Evolutionary conservation across 2,113 vertebrate genomes (phyloP).

Genomic region (Smithornis capensis): DNA sequence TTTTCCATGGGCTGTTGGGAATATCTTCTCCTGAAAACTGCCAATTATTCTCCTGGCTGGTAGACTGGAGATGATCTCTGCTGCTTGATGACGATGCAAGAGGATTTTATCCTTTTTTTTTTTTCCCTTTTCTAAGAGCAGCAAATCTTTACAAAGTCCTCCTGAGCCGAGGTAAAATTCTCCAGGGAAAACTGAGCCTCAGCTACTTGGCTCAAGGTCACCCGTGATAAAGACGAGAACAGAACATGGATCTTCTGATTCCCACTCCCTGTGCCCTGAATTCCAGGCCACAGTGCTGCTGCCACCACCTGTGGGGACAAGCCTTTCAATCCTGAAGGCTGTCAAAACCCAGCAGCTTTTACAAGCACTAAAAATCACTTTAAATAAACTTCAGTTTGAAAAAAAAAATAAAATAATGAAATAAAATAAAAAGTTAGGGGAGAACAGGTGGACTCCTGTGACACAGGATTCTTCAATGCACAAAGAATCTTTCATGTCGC

Average conservation of each 20-base stretch:
- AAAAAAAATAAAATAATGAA: neutral
- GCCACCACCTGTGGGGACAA: slow-evolving; percentile 44
- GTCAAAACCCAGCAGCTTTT: slow-evolving; percentile 40
- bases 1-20: neutral
- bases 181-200: neutral
- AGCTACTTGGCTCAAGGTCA: slow-evolving; percentile 33
- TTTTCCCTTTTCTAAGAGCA: neutral
- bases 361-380: slow-evolving; percentile 45
- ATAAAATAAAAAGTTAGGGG: neutral
- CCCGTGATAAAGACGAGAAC: neutral
- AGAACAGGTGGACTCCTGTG: slow-evolving; percentile 63
- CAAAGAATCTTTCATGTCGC: slow-evolving; percentile 55
- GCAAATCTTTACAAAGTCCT: neutral
- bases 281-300: neutral
- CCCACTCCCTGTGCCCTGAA: slow-evolving; percentile 37
- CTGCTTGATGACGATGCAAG: neutral
- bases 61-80: neutral
- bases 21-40: neutral
- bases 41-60: neutral
- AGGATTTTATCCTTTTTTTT: neutral
- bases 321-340: slow-evolving; percentile 45
- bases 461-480: slow-evolving; percentile 55
- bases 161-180: neutral
- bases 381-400: slow-evolving; percentile 31
- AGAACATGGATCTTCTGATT: slow-evolving; percentile 4